Evolutionary conservation across 1,140 invertebrate genomes (phyloP).

Genomic region (Venustaconcha ellipsiformis): DNA sequence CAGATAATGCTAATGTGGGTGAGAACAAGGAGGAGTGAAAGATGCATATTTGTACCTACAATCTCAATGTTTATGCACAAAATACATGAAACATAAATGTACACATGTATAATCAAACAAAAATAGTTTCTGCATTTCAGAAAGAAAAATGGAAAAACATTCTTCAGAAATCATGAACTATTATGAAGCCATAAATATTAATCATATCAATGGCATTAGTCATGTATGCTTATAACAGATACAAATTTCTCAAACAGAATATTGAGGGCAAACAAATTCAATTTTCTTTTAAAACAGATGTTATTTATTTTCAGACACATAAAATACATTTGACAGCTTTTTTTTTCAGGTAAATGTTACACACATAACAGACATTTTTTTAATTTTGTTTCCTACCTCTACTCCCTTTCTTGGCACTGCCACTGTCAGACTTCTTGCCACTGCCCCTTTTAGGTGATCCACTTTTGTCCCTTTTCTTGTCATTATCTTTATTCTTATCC

Average conservation of each 20-base stretch:
- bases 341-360: background rate
- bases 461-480: constrained; percentile 48
- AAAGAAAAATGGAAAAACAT: no score
- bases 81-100: no score
- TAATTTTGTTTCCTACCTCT: constrained; percentile 28
- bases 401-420: constrained; percentile 49
- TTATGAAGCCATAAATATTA: no score
- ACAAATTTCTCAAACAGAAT: background rate
- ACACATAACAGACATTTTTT: background rate
- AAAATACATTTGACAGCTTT: background rate
- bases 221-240: no score
- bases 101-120: no score
- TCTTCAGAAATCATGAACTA: no score
- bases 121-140: no score
- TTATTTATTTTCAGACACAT: background rate
- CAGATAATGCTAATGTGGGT: no score
- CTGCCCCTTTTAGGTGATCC: constrained; percentile 55
- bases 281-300: background rate
- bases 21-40: no score
- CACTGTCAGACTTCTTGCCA: constrained; percentile 45
- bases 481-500: constrained; percentile 39
- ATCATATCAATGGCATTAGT: no score
- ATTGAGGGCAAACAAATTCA: background rate
- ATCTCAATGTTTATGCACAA: no score
- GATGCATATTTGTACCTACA: no score